A percentile compares a stretch with the other conserved stretches of the same genome.
These are phyloP conservation scores for Oreochromis tanganicae DNA, from an alignment of 2,113 vertebrate species.

Conservation along the genomic window DNA sequence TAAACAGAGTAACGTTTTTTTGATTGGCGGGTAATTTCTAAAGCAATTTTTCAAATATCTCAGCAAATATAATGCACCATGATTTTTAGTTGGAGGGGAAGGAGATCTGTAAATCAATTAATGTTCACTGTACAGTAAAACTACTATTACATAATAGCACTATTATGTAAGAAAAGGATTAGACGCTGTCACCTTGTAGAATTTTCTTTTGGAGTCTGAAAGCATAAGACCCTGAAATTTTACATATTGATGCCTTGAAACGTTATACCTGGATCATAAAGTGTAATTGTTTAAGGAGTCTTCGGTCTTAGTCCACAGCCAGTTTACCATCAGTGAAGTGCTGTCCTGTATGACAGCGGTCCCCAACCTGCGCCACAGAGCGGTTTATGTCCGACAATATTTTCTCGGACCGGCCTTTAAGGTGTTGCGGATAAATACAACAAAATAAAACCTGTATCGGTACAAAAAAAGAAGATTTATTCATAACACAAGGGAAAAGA, in stretches of 20 bases:
- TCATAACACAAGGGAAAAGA: background rate
- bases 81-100: background rate
- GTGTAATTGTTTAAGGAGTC: background rate
- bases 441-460: background rate
- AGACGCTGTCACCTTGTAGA: background rate
- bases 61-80: background rate
- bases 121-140: background rate
- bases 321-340: background rate
- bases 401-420: background rate
- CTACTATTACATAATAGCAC: background rate
- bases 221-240: background rate
- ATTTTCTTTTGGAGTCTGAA: background rate
- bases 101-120: background rate
- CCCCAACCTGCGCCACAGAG: background rate
- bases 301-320: background rate
- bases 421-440: rapidly evolving
- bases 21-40: background rate
- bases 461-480: background rate
- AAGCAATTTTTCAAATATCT: background rate
- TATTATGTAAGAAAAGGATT: background rate
- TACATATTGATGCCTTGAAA: background rate
- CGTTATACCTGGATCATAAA: background rate
- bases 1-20: background rate
- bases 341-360: background rate
- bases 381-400: rapidly evolving